These are phyloP conservation scores for Sympetrum striolatum DNA, from an alignment of 2,888 invertebrate genomes.

Conservation along the genomic window DNA sequence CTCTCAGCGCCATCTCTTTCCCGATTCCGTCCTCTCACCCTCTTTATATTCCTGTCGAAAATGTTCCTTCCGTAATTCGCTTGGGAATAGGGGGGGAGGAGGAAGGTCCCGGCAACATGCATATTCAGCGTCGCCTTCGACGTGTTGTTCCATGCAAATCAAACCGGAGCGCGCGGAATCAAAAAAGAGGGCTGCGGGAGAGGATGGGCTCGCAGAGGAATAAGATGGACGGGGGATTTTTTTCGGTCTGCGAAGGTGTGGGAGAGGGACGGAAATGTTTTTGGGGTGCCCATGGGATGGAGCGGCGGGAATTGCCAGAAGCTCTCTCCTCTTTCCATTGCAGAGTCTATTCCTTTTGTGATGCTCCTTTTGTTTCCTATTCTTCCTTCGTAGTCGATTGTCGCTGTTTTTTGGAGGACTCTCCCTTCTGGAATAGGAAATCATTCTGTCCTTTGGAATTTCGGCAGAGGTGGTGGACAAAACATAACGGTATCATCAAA, in stretches of 20 bases:
- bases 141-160: constrained; percentile 2
- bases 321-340: not conserved
- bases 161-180: not conserved
- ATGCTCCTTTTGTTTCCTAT: not conserved
- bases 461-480: too few relatives aligned
- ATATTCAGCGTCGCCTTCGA: not conserved
- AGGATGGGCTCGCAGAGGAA: not conserved
- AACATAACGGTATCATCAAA: too few relatives aligned
- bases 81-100: not conserved
- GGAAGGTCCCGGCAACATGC: not conserved
- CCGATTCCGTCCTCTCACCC: not conserved
- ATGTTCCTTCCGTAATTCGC: not conserved
- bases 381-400: not conserved
- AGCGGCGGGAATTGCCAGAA: not conserved
- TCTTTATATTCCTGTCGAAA: not conserved
- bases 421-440: too few relatives aligned
- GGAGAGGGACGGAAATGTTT: too few relatives aligned
- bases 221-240: not conserved
- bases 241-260: not conserved
- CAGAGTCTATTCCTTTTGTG: not conserved
- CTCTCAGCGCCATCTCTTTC: not conserved
- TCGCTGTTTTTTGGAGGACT: too few relatives aligned
- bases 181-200: not conserved
- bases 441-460: too few relatives aligned
- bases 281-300: not conserved